Conservation (phyloP, 2,888 invertebrate genomes). For the Antheraea assamensis region DNA sequence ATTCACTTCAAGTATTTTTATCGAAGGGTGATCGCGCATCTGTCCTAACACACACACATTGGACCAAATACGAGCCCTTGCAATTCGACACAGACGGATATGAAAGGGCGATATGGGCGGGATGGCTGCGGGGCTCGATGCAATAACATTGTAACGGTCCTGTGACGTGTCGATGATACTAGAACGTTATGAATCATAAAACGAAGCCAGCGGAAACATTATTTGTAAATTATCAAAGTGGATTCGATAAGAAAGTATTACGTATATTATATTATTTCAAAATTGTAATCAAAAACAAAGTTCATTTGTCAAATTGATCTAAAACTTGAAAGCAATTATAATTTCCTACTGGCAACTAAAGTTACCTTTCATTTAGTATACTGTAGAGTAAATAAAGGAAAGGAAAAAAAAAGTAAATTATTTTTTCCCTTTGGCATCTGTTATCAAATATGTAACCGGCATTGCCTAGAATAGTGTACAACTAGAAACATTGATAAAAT, state of each 20-base stretch:
- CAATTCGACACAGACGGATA: constrained; percentile 17
- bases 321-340: background rate
- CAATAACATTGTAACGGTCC: constrained; percentile 50
- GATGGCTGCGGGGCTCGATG: constrained; percentile 39
- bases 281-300: too few species aligned
- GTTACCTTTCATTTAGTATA: background rate
- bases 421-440: background rate
- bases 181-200: constrained; percentile 17
- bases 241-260: background rate
- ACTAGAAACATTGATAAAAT: background rate
- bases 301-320: background rate
- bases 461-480: background rate
- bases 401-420: background rate
- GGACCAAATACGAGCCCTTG: constrained; percentile 3
- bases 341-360: background rate
- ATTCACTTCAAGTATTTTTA: constrained; percentile 4
- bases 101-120: constrained; percentile 20
- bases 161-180: constrained; percentile 40
- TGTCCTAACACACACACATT: constrained; percentile 17
- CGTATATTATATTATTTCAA: background rate
- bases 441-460: background rate
- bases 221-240: constrained; percentile 9
- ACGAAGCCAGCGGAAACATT: constrained; percentile 23
- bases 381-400: background rate
- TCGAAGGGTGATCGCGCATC: constrained; percentile 21